phyloP scores from a whole-genome alignment of 2,888 invertebrate genomes.

The Brachyopa scutellaris region DNA sequence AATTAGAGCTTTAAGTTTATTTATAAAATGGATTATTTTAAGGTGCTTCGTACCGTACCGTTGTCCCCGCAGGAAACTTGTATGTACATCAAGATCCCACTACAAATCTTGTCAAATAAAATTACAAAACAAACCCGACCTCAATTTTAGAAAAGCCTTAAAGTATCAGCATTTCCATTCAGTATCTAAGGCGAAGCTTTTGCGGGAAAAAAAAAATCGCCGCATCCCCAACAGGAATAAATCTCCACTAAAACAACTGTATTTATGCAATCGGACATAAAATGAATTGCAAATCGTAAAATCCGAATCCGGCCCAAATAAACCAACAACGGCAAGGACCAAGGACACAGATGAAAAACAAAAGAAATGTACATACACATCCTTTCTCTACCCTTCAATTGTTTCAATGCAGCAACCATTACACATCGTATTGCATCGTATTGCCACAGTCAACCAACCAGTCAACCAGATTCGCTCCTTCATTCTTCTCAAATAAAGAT shows the following conservation, averaged over 20 bases:
- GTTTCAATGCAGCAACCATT: conserved; percentile 56
- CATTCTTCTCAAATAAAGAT: conserved; percentile 12
- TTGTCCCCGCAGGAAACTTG: too few species aligned
- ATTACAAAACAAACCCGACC: too few species aligned
- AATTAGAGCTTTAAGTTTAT: too few species aligned
- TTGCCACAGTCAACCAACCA: conserved; percentile 43
- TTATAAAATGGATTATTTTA: too few species aligned
- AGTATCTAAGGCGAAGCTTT: too few species aligned
- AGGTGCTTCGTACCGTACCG: too few species aligned
- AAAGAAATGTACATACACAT: conserved; percentile 49
- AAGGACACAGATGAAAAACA: conserved; percentile 3
- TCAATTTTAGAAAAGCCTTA: too few species aligned
- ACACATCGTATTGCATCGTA: conserved; percentile 48
- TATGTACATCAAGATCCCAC: too few species aligned
- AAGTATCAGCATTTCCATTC: too few species aligned
- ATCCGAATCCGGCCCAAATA: conserved; percentile 62
- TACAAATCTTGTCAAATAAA: too few species aligned
- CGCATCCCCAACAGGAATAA: conserved; percentile 59
- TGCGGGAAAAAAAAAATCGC: conserved; percentile 1
- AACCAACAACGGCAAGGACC: conserved; percentile 41
- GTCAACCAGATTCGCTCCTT: conserved; percentile 50
- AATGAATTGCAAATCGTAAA: conserved; percentile 72
- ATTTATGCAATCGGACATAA: conserved; percentile 73
- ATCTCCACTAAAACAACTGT: conserved; percentile 72
- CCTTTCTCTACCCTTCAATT: conserved; percentile 63